Evolutionary conservation across 2,888 invertebrate species (phyloP), one percentile per base, ranked within the genome.

Genomic region (Sarcophaga subvicina): DNA sequence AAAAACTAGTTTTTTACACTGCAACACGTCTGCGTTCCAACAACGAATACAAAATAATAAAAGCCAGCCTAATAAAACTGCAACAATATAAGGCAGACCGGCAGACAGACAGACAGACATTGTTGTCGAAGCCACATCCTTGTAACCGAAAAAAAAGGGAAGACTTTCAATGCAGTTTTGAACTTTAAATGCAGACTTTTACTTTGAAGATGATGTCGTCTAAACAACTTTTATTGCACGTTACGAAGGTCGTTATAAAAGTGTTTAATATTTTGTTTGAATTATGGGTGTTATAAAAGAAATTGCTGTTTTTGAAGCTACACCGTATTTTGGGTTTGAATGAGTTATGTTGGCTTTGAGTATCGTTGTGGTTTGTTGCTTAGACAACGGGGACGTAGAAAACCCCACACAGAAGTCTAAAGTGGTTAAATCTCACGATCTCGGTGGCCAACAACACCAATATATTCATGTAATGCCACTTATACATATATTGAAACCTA

Each of bases 1-100:
- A 87, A 87, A 87, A 87, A 87, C 87, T 85, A 87, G 87, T 87
- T 87, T 87, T 47, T 76, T 76, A 66, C 66, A 67, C 69, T 62
- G 76, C 84, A 80, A 66, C 71, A 67, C 71, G 80, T 85, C 71
- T 80, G 66, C 27, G 66, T 70, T 22, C 49, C 3, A 49, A 76
- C 25, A 60, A 64, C 66, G 8, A 66, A 37, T 37, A 62, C 62
- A 63, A 22, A 72, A 83, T 54, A 64, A 49, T 20, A 79, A 63
- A 60, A 59, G 11, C 66, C 25, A 12, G 22, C 22, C 60, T 69
- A 69, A 71, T 27, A 67, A 67, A 72, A 72, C 27, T 47, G 54
- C 45, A 67, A 22, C 49, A 78, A 10, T 20, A 72, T 8, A 17
- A 72, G 25, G 6, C 59, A n/a, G 10, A 20, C 27, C 75, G 17